Base-by-base conservation (phyloP, 2,888 invertebrate species). In the Dermolepida albohirtum region DNA sequence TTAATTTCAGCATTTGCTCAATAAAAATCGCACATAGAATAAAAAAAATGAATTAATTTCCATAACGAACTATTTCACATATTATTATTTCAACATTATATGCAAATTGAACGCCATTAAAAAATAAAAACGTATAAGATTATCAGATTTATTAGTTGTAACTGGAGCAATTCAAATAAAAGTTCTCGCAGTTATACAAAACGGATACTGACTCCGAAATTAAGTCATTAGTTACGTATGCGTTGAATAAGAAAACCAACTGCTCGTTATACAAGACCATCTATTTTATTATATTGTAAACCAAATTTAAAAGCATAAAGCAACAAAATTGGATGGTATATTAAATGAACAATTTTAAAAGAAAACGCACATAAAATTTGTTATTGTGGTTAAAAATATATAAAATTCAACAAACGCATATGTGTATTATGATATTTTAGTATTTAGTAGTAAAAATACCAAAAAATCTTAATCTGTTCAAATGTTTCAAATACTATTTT, bases 81-180 rank as follows among this genome's bases (percentile, higher is more conserved):
- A 59, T 55, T 59, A 59, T 59, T 59, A 59, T 44, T 59, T 59
- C 44, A 47, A 59, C 59, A 59, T 59, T 47, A 47, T 62, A 62
- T 62, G 59, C 47, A 62, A 62, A 62, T 62, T 43, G 16, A 11
- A 62, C 29, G 47, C 59, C 29, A 62, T 62, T 62, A 62, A 62
- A 59, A 62, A 34, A 62, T 62, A 47, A 62, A 62, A 47, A 34
- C 47, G 59, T 44, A 44, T 29, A 14, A 29, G 14, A 54, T 54
- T 59, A 59, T 11, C 47, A 59, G 34, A 59, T 59, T 29, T 59
- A 59, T 44, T 59, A 59, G 44, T 59, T 59, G 47, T 49, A 62
- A 62, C 47, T 62, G 59, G 47, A 47, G 39, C 47, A 34, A 47
- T 62, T 62, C 47, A 49, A 59, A 47, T 47, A 39, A 47, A 62